These are phyloP conservation scores for Octopus bimaculoides DNA, from an alignment of 1,140 invertebrate genomes.

Conservation along the genomic window DNA sequence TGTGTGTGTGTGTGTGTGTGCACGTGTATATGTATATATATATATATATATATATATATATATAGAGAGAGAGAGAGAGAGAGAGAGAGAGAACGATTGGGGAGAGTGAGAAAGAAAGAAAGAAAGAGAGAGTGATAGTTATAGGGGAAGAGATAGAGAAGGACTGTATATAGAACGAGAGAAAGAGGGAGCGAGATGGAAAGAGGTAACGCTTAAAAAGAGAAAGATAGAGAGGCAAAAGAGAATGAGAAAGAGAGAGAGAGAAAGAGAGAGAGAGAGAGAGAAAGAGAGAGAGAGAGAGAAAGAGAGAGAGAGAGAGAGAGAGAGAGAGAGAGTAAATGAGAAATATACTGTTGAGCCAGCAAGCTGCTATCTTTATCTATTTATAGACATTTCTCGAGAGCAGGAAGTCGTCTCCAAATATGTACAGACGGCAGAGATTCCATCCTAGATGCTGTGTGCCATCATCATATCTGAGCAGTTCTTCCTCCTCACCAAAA, in stretches of 20 bases:
- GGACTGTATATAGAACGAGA: constrained; percentile 4
- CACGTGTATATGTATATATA: not conserved
- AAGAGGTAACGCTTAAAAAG: not conserved
- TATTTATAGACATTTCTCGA: not conserved
- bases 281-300: constrained; percentile 17
- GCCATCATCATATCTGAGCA: not conserved
- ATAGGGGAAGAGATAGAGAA: not conserved
- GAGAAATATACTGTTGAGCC: constrained; percentile 9
- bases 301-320: constrained; percentile 18
- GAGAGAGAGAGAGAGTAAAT: constrained; percentile 16
- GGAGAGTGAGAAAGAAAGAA: too few species aligned
- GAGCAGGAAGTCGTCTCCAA: not conserved
- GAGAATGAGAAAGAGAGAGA: not conserved
- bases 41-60: too few species aligned
- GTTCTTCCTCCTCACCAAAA: too few species aligned
- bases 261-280: not conserved
- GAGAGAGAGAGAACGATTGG: too few species aligned
- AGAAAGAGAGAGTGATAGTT: too few species aligned
- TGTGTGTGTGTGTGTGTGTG: not conserved
- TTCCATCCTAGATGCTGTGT: not conserved
- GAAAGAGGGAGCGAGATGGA: constrained; percentile 7
- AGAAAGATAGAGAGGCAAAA: not conserved
- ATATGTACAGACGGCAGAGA: constrained; percentile 12
- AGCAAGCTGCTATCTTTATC: too few species aligned
- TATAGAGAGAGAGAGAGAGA: too few species aligned